Evolutionary conservation across 2,888 invertebrate species (phyloP).

Genomic region (Limnephilus lunatus): DNA sequence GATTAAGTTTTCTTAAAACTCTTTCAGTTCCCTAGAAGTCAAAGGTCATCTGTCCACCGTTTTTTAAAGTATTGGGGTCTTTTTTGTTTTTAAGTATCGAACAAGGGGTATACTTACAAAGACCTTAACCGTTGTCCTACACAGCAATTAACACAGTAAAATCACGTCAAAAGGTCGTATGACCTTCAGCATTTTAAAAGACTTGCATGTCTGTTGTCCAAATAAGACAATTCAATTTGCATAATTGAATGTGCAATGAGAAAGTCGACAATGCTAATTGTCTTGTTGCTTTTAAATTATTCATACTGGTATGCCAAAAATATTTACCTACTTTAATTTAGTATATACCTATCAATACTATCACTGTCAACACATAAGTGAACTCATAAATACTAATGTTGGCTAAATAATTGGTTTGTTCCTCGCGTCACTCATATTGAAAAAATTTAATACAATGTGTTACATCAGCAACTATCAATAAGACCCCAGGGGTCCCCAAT

Average conservation of each 20-base stretch:
- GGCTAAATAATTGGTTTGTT: no score
- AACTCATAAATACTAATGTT: no score
- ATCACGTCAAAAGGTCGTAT: neutral
- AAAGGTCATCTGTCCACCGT: no score
- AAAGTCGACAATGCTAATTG: neutral
- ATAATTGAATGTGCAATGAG: neutral
- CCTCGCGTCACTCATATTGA: neutral
- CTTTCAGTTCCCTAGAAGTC: neutral
- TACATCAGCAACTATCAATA: neutral
- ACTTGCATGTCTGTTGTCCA: neutral
- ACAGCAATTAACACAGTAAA: neutral
- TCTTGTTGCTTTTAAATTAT: neutral
- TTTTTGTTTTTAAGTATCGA: neutral
- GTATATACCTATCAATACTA: no score
- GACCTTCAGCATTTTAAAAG: neutral
- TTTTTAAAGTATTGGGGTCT: neutral
- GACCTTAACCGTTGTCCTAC: neutral
- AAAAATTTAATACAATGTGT: neutral
- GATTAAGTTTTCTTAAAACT: neutral
- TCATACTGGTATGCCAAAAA: neutral
- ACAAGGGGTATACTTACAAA: neutral
- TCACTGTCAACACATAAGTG: no score
- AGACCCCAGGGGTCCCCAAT: neutral
- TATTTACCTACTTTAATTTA: no score
- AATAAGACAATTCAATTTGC: neutral